phyloP scores from a whole-genome alignment of 2,797 vertebrate species.

The Somateria mollissima region DNA sequence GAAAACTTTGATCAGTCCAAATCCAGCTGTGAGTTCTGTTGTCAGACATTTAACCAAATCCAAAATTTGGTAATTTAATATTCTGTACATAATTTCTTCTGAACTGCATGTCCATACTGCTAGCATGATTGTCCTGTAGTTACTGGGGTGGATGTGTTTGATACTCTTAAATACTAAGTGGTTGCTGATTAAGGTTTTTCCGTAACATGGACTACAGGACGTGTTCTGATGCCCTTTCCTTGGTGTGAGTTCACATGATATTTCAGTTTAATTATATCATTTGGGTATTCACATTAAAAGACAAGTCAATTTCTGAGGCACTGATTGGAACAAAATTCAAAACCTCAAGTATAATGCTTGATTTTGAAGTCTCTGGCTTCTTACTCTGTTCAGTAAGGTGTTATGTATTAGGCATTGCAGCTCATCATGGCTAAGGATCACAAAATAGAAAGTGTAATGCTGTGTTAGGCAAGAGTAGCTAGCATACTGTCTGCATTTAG shows the following conservation, averaged over 20 bases:
- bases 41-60: not conserved
- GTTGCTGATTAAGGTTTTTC: not conserved
- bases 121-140: not conserved
- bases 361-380: slow-evolving; percentile 2
- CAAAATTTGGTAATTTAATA: not conserved
- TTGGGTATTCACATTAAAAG: not conserved
- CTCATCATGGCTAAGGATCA: not conserved
- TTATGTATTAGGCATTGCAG: not conserved
- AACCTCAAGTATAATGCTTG: slow-evolving; percentile 13
- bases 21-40: not conserved
- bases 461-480: not conserved
- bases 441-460: not conserved
- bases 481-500: not conserved
- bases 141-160: not conserved
- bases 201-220: not conserved
- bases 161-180: not conserved
- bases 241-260: not conserved
- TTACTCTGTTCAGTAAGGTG: not conserved
- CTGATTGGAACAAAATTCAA: slow-evolving; percentile 27
- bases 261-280: slow-evolving; percentile 31
- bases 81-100: not conserved
- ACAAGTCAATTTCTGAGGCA: slow-evolving; percentile 27
- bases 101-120: not conserved
- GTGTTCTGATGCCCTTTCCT: not conserved
- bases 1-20: not conserved